phyloP scores from a whole-genome alignment of 2,113 vertebrate genomes.

The Setophaga kirtlandii region DNA sequence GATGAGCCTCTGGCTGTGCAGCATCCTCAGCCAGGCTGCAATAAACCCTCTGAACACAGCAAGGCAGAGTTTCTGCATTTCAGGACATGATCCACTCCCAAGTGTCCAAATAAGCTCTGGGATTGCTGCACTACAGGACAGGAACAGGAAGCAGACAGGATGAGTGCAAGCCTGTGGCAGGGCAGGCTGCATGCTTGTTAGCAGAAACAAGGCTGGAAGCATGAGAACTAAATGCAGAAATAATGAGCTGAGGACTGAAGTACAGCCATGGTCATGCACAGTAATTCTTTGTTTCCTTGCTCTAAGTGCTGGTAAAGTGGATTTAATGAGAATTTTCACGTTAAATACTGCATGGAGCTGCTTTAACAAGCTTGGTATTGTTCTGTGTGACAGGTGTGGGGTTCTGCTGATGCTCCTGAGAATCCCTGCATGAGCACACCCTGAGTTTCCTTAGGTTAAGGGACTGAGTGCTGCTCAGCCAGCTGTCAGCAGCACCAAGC shows the following conservation, averaged over 20 bases:
- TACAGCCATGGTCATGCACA: not conserved
- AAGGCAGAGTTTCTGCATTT: not conserved
- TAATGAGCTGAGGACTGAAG: not conserved
- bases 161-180: not conserved
- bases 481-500: not conserved
- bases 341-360: not conserved
- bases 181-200: not conserved
- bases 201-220: not conserved
- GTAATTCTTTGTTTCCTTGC: not conserved
- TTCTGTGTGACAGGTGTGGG: not conserved
- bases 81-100: not conserved
- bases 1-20: not conserved
- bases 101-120: not conserved
- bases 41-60: not conserved
- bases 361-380: conserved; percentile 4
- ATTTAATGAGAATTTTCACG: conserved; percentile 13
- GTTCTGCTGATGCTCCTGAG: not conserved
- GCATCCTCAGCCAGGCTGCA: not conserved
- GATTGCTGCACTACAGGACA: not conserved
- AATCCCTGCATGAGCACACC: not conserved
- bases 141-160: not conserved
- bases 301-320: not conserved
- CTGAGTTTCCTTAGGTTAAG: not conserved
- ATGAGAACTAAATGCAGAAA: not conserved
- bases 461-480: not conserved